phyloP scores from a whole-genome alignment of 2,113 vertebrate species.

The Malaclemys terrapin region DNA sequence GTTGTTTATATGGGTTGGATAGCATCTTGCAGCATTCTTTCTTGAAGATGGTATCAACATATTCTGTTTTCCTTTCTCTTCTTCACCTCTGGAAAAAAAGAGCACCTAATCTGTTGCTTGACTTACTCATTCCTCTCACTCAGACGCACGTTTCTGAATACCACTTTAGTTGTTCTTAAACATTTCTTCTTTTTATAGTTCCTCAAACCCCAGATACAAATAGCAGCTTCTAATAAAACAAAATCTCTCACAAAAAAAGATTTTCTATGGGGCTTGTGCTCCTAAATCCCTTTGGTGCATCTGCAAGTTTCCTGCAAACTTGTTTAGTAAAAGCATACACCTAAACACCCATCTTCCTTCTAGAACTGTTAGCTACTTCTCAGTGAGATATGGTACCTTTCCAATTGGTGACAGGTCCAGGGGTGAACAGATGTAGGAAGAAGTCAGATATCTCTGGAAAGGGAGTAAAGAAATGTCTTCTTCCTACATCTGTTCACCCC shows the following conservation, averaged over 20 bases:
- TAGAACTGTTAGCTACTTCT: background rate
- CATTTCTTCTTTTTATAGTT: background rate
- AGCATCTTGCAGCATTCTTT: background rate
- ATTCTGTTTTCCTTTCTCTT: background rate
- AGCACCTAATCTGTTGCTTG: background rate
- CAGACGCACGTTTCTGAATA: background rate
- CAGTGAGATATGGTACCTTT: background rate
- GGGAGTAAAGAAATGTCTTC: background rate
- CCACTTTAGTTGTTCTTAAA: background rate
- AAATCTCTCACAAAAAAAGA: background rate
- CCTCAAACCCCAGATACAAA: background rate
- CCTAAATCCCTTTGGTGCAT: background rate
- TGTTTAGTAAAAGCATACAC: background rate
- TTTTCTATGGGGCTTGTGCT: background rate
- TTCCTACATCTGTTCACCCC: slow-evolving; percentile 19
- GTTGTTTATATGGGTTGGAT: background rate
- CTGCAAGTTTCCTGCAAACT: background rate
- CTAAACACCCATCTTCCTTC: background rate
- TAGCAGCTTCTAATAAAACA: background rate
- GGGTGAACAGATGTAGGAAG: background rate
- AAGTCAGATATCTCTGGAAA: background rate
- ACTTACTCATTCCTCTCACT: background rate
- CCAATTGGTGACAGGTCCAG: background rate
- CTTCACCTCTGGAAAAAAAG: fast-evolving
- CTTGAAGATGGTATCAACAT: background rate